Percentiles rank a stretch among this genome's conserved stretches.
Conservation (phyloP, 1,140 invertebrate genomes). For the Conus ventricosus region DNA sequence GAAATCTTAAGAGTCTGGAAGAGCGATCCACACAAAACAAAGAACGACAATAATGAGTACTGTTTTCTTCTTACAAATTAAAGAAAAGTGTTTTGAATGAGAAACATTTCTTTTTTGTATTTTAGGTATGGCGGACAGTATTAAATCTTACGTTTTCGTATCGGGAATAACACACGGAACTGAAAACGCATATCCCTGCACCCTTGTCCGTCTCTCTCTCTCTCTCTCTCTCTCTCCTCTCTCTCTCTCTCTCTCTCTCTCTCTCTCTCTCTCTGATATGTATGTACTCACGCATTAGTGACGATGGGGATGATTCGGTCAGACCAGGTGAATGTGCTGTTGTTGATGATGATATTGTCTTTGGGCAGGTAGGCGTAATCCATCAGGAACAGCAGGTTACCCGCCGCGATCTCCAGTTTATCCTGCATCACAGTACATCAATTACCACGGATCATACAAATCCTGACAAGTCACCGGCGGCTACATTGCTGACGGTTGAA, state of each 20-base stretch:
- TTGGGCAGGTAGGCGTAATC: slow-evolving; percentile 82
- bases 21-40: no score
- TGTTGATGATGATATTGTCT: slow-evolving; percentile 88
- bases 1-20: no score
- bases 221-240: not conserved
- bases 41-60: no score
- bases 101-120: no score
- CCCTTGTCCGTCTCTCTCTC: not conserved
- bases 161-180: no score
- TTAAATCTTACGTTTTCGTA: no score
- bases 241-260: not conserved
- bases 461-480: not conserved
- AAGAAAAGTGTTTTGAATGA: no score
- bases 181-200: not conserved
- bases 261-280: not conserved
- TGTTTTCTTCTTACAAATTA: no score
- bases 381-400: slow-evolving; percentile 84
- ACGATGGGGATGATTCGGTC: slow-evolving; percentile 92
- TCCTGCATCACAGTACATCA: slow-evolving; percentile 52
- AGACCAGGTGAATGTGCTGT: slow-evolving; percentile 90
- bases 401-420: slow-evolving; percentile 80
- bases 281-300: slow-evolving; percentile 80
- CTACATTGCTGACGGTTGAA: no score
- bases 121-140: no score
- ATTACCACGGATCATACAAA: not conserved